phyloP scores from a whole-genome alignment of 2,888 invertebrate species.

The Litoditis marina region DNA sequence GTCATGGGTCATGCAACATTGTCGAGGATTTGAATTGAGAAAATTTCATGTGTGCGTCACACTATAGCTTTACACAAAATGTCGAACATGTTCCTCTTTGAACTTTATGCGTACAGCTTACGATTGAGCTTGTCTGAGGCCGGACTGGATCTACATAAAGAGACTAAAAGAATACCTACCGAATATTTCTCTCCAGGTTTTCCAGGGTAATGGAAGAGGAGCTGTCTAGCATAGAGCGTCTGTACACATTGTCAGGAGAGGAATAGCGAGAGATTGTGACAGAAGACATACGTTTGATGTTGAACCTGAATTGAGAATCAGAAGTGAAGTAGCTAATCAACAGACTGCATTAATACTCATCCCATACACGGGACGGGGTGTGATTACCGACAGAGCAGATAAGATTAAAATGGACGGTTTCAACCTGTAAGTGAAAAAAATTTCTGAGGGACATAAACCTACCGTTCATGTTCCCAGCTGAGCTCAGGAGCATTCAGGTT shows the following conservation, averaged over 20 bases:
- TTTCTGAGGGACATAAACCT: conserved; percentile 25
- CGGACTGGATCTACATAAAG: no score
- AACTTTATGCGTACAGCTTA: no score
- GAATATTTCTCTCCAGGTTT: conserved; percentile 54
- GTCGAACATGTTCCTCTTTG: neutral
- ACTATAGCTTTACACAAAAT: conserved; percentile 24
- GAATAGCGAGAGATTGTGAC: conserved; percentile 81
- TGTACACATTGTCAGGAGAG: conserved; percentile 60
- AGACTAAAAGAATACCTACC: conserved; percentile 6
- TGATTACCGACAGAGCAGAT: no score
- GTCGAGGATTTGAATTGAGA: no score
- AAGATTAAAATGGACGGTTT: no score
- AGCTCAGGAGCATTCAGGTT: conserved; percentile 73
- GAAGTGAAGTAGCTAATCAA: neutral
- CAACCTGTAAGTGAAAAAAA: no score
- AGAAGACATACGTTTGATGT: conserved; percentile 83
- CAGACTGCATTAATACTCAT: no score
- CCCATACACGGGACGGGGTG: no score
- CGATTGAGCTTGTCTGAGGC: neutral
- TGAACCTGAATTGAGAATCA: conserved; percentile 69
- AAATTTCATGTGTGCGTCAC: no score
- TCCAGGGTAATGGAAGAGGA: conserved; percentile 27
- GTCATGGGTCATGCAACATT: no score
- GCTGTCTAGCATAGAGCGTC: conserved; percentile 64
- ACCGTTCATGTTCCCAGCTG: conserved; percentile 83